Percentiles rank a stretch among this genome's conserved stretches.
Evolutionary conservation across 2,797 vertebrate species (phyloP).

Genomic region (Psittacula derbiana): DNA sequence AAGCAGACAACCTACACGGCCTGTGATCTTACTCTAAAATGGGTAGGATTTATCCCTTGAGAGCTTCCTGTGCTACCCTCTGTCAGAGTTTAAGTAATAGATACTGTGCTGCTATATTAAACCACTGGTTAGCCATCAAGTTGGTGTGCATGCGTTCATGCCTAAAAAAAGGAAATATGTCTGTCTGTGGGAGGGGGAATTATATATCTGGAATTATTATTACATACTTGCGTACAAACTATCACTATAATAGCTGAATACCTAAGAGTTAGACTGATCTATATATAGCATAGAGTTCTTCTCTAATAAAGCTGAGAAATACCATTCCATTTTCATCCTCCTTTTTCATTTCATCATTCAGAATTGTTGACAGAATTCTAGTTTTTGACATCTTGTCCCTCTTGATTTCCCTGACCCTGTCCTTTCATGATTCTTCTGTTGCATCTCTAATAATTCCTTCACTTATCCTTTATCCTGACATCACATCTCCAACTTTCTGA

Average conservation of each 20-base stretch:
- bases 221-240: neutral
- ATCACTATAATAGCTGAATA: neutral
- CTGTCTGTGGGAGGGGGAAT: accelerated
- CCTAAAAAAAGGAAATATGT: neutral
- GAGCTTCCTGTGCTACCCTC: neutral
- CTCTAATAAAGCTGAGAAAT: neutral
- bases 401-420: neutral
- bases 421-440: neutral
- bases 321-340: neutral
- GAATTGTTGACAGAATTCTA: neutral
- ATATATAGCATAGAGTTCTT: neutral
- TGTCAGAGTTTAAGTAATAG: neutral
- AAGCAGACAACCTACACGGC: neutral
- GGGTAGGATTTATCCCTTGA: neutral
- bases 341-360: neutral
- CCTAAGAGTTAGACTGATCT: neutral
- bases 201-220: neutral
- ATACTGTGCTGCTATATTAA: neutral
- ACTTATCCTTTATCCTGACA: neutral
- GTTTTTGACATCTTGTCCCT: conserved; percentile 11
- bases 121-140: neutral
- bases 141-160: neutral
- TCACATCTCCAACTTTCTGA: neutral
- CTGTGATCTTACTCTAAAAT: neutral
- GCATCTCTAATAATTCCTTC: neutral